These are phyloP conservation scores for Cathartes aura DNA, from an alignment of 2,113 vertebrate genomes.

Conservation along the genomic window DNA sequence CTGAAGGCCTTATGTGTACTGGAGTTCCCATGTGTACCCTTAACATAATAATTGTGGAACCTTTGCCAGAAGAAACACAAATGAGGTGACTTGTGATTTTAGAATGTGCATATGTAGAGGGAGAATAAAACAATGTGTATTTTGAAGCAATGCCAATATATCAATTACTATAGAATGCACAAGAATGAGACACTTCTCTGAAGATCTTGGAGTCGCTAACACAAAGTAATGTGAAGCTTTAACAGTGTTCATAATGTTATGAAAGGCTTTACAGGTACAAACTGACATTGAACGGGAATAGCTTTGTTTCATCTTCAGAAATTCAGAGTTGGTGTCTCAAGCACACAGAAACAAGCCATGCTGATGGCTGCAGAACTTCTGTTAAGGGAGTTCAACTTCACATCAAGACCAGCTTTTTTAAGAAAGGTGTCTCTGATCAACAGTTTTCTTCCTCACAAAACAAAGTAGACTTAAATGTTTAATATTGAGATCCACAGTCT, in stretches of 20 bases:
- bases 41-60: background rate
- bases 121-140: background rate
- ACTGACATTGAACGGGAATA: background rate
- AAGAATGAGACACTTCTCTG: background rate
- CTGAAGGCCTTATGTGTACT: background rate
- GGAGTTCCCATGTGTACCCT: background rate
- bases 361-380: background rate
- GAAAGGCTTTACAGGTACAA: background rate
- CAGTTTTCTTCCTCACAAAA: background rate
- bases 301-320: background rate
- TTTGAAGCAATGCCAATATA: background rate
- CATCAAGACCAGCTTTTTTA: background rate
- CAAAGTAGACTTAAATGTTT: background rate
- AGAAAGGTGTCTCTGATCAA: background rate
- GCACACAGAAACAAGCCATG: background rate
- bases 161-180: background rate
- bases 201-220: background rate
- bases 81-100: background rate
- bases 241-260: background rate
- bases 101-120: background rate
- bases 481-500: background rate
- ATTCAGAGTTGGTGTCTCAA: background rate
- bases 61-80: background rate
- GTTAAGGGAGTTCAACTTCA: background rate
- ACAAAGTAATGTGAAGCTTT: background rate